Conservation (phyloP, 2,888 invertebrate genomes). For the Cephalotes varians region DNA sequence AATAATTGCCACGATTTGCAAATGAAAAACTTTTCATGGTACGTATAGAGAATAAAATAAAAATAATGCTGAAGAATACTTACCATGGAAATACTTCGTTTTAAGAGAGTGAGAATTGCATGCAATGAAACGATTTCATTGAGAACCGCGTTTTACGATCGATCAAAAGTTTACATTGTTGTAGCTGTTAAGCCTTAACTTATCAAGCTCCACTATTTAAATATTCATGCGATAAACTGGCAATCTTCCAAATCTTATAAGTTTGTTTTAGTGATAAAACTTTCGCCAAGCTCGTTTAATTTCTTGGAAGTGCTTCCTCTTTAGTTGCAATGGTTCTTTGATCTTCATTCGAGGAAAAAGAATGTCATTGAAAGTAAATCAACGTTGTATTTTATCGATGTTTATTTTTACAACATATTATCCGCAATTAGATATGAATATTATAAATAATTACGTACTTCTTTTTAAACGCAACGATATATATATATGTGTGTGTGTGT, state of each 20-base stretch:
- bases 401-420: not conserved
- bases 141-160: not conserved
- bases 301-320: not conserved
- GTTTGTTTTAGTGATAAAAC: not conserved
- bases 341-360: not conserved
- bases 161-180: not conserved
- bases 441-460: not conserved
- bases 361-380: not conserved
- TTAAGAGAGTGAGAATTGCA: not conserved
- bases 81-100: not conserved
- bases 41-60: not conserved
- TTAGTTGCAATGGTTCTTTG: not conserved
- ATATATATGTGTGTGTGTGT: too few relatives aligned
- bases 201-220: not conserved
- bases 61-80: not conserved
- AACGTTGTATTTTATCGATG: not conserved
- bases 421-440: not conserved
- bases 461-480: not conserved
- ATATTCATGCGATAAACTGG: constrained; percentile 18
- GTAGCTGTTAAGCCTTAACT: not conserved
- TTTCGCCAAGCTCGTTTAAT: not conserved
- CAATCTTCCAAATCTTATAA: not conserved
- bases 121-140: not conserved
- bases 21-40: not conserved
- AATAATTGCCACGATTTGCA: not conserved